phyloP scores from a whole-genome alignment of 1,140 invertebrate species.

The Dendrolimus kikuchii region DNA sequence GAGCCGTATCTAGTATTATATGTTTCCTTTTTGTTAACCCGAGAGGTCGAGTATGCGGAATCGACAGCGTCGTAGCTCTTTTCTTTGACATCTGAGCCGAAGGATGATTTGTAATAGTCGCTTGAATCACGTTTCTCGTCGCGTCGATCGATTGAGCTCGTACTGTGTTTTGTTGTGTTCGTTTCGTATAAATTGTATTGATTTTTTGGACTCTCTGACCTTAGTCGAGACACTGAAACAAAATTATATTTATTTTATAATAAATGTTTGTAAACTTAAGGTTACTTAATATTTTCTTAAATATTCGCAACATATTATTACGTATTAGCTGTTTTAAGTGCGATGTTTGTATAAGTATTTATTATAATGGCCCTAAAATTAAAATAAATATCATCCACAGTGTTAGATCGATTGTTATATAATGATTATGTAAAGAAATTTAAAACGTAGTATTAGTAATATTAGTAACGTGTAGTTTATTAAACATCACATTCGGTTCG shows the following conservation, averaged over 20 bases:
- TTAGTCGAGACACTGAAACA: conserved; percentile 49
- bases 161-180: conserved; percentile 40
- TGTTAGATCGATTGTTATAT: too few relatives aligned
- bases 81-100: conserved; percentile 52
- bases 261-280: too few relatives aligned
- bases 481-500: too few relatives aligned
- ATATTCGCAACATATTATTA: too few relatives aligned
- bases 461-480: too few relatives aligned
- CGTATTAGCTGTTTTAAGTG: too few relatives aligned
- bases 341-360: too few relatives aligned
- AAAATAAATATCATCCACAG: too few relatives aligned
- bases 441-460: too few relatives aligned
- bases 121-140: conserved; percentile 54
- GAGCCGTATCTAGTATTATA: conserved; percentile 51
- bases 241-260: conserved; percentile 2
- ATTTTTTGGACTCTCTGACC: conserved; percentile 63
- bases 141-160: conserved; percentile 49
- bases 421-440: too few relatives aligned
- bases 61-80: conserved; percentile 62
- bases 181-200: conserved; percentile 55
- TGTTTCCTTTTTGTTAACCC: conserved; percentile 49
- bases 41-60: conserved; percentile 48
- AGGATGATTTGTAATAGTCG: conserved; percentile 61
- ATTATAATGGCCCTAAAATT: too few relatives aligned
- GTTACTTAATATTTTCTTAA: too few relatives aligned